A percentile compares a stretch with the other conserved stretches of the same genome.
These are phyloP conservation scores for Etheostoma spectabile DNA, from an alignment of 2,113 vertebrate genomes.

Conservation along the genomic window DNA sequence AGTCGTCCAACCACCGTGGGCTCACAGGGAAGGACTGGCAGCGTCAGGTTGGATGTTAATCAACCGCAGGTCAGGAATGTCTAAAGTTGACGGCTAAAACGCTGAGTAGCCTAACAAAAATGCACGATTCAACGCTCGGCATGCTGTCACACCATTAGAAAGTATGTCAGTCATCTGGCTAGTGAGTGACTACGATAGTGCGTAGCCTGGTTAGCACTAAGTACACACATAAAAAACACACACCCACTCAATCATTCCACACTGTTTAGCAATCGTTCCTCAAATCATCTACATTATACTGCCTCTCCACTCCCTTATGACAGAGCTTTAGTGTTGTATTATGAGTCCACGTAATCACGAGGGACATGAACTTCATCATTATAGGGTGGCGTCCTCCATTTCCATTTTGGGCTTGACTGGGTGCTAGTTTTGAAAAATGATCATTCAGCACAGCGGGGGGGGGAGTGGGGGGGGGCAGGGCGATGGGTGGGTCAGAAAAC, in stretches of 20 bases:
- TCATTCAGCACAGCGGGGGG: neutral
- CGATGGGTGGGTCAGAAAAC: too few relatives aligned
- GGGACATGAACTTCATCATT: neutral
- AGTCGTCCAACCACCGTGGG: neutral
- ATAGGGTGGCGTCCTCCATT: neutral
- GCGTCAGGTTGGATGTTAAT: neutral
- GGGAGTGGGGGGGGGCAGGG: neutral
- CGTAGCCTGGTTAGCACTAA: constrained; percentile 14
- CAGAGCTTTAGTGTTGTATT: neutral
- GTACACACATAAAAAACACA: constrained; percentile 4
- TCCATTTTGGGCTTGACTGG: neutral
- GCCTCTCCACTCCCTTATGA: constrained; percentile 5
- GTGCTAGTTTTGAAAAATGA: neutral
- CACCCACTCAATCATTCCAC: constrained; percentile 44
- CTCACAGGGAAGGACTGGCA: neutral
- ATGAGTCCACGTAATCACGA: neutral
- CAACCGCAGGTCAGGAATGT: constrained; percentile 26
- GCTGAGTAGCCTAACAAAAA: constrained; percentile 35
- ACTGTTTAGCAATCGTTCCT: constrained; percentile 22
- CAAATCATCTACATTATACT: neutral
- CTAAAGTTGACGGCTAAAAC: constrained; percentile 10
- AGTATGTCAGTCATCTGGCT: constrained; percentile 58
- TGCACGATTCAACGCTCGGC: constrained; percentile 34
- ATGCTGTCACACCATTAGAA: constrained; percentile 59
- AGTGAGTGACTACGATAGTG: constrained; percentile 17